Base-by-base conservation (phyloP, 2,797 vertebrate genomes). In the Rhodeus uyekii region DNA sequence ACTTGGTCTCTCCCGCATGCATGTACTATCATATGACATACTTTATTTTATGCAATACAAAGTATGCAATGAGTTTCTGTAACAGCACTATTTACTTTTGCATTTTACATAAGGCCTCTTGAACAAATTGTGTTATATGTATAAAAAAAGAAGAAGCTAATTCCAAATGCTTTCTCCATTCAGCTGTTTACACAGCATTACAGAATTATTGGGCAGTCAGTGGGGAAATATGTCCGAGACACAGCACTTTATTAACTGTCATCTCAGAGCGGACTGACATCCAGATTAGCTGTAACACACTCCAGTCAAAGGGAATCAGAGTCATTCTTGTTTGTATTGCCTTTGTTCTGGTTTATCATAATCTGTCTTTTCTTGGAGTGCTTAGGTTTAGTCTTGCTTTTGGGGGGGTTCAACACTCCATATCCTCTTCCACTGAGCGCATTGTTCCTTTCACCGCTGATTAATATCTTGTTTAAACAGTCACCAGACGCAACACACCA, bases 381-480 rank as follows among this genome's bases (percentile, higher is more conserved):
- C 88, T 87, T 64, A 65, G 83, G 86, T 86, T 90, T 90, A 64
- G 89, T 90, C 92, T 89, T 83, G 89, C 90, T 83, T 90, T 68
- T 24, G 14, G 16, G 39, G 78, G n/a, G 48, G 77, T 79, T 92
- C 90, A 93, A 83, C 88, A 75, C 89, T 93, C 87, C 90, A 92
- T 93, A 93, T 94, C 93, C 93, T 95, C 91, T 93, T 90, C 92
- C 89, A 93, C 91, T 93, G 88, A 90, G 60, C 3, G 50, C 92
- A 94, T 94, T 95, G 94, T 95, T 95, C 90, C 85, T 86, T 92
- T 92, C 88, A 91, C 90, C 83, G 88, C 92, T 90, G 93, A 95
- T 95, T 94, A 94, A 94, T 93, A 95, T 95, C 94, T 95, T 95
- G 94, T 95, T 94, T 94, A 94, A 95, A 95, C 94, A 95, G 94